Evolutionary conservation across 2,888 invertebrate species (phyloP).

Genomic region (Aphidoletes aphidimyza): DNA sequence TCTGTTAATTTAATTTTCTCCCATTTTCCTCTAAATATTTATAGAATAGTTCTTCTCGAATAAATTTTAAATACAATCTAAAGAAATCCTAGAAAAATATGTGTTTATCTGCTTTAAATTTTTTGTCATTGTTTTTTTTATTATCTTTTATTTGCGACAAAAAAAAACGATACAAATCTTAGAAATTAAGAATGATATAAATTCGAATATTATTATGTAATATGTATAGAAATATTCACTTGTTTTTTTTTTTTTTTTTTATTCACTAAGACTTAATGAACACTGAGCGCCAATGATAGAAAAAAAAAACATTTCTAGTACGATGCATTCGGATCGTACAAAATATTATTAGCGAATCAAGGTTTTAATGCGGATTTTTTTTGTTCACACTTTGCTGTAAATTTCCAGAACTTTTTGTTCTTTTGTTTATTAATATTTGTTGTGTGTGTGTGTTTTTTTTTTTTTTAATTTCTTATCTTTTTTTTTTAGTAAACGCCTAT

Average conservation of each 20-base stretch:
- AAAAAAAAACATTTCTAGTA: neutral
- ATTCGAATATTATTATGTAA: slow-evolving; percentile 49
- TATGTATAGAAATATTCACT: slow-evolving; percentile 51
- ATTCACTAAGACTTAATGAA: slow-evolving; percentile 49
- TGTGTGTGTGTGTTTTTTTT: neutral
- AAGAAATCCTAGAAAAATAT: slow-evolving; percentile 51
- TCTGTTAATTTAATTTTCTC: neutral
- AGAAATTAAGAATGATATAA: slow-evolving; percentile 44
- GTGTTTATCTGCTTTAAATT: slow-evolving; percentile 47
- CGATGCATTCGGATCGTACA: slow-evolving; percentile 39
- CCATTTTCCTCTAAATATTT: neutral
- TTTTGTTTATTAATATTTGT: neutral
- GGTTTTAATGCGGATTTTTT: slow-evolving; percentile 21
- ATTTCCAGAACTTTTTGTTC: neutral
- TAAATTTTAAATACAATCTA: slow-evolving; percentile 49
- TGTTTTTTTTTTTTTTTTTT: neutral
- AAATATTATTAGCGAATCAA: slow-evolving; percentile 18
- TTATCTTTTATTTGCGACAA: slow-evolving; percentile 34
- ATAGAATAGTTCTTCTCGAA: slow-evolving; percentile 44
- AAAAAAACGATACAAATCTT: slow-evolving; percentile 53
- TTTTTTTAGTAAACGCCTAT: slow-evolving; percentile 7
- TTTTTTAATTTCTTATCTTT: neutral
- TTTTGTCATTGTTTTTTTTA: slow-evolving; percentile 40
- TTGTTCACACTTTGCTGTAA: slow-evolving; percentile 28
- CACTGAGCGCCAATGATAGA: slow-evolving; percentile 50